Evolutionary conservation across 2,113 vertebrate genomes (phyloP).

Genomic region (Colossoma macropomum): DNA sequence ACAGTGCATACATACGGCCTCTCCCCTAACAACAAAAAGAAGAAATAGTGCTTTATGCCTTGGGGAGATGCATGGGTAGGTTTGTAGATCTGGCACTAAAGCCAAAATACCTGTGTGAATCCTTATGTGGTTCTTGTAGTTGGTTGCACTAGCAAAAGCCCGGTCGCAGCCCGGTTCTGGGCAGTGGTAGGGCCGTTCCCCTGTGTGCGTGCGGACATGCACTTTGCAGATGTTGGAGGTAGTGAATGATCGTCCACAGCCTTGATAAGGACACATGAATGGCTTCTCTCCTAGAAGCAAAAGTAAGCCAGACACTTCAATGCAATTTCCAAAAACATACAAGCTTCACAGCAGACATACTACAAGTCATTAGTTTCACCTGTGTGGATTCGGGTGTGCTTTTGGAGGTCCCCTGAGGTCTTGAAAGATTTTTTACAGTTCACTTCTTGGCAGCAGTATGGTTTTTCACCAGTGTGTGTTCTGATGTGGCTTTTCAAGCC

Average conservation of each 20-base stretch:
- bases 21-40: conserved; percentile 80
- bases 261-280: conserved; percentile 94
- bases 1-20: conserved; percentile 97
- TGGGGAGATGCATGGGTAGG: not conserved
- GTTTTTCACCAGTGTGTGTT: conserved; percentile 98
- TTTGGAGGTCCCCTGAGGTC: conserved; percentile 97
- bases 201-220: conserved; percentile 96
- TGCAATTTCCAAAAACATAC: not conserved
- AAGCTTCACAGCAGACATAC: not conserved
- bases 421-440: conserved; percentile 98
- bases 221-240: conserved; percentile 99
- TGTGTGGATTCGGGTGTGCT: conserved; percentile 96
- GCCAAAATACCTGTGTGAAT: conserved; percentile 91
- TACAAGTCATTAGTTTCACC: conserved; percentile 69
- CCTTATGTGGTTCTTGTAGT: conserved; percentile 98
- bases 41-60: not conserved
- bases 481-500: conserved; percentile 95
- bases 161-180: conserved; percentile 94
- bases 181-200: conserved; percentile 96
- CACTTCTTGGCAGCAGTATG: conserved; percentile 92
- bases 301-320: not conserved
- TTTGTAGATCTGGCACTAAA: not conserved
- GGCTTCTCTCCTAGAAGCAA: conserved; percentile 88
- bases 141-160: conserved; percentile 96
- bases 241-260: conserved; percentile 95